These are phyloP conservation scores for Brachionus koreanus DNA, from an alignment of 1,140 invertebrate species.

Conservation along the genomic window DNA sequence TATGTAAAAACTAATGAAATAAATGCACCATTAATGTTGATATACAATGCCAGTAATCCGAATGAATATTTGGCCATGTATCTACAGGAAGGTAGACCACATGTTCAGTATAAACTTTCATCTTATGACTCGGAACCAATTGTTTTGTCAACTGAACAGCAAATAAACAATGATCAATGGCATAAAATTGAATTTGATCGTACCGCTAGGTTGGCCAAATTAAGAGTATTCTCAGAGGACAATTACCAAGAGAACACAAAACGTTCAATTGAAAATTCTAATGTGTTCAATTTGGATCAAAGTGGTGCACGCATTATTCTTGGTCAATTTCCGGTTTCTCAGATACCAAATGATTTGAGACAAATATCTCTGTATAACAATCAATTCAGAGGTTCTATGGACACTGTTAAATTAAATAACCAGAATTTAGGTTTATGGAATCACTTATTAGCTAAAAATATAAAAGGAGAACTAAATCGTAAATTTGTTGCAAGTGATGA, in stretches of 20 bases:
- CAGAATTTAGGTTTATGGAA: constrained; percentile 22
- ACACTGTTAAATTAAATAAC: constrained; percentile 3
- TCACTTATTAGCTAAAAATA: constrained; percentile 4
- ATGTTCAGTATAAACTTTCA: constrained; percentile 34
- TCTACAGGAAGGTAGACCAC: background rate
- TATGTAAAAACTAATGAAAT: constrained; percentile 21
- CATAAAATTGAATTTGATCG: constrained; percentile 39
- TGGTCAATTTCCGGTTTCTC: constrained; percentile 26
- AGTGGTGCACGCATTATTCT: constrained; percentile 23
- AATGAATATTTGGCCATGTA: constrained; percentile 30
- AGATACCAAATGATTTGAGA: constrained; percentile 23
- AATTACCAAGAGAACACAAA: background rate
- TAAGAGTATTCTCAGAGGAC: constrained; percentile 2
- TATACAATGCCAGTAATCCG: constrained; percentile 27
- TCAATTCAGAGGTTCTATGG: constrained; percentile 27
- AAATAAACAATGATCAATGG: constrained; percentile 31
- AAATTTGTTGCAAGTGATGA: constrained; percentile 27
- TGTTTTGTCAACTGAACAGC: background rate
- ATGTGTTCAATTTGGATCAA: constrained; percentile 22
- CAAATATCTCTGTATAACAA: background rate
- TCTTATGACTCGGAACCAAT: background rate
- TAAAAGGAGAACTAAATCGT: constrained; percentile 30
- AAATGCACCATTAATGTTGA: background rate
- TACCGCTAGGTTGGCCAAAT: background rate
- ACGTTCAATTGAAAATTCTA: background rate